Percentiles rank a stretch among this genome's conserved stretches.
phyloP scores from a whole-genome alignment of 2,888 invertebrate species.

The Drosophila robusta region DNA sequence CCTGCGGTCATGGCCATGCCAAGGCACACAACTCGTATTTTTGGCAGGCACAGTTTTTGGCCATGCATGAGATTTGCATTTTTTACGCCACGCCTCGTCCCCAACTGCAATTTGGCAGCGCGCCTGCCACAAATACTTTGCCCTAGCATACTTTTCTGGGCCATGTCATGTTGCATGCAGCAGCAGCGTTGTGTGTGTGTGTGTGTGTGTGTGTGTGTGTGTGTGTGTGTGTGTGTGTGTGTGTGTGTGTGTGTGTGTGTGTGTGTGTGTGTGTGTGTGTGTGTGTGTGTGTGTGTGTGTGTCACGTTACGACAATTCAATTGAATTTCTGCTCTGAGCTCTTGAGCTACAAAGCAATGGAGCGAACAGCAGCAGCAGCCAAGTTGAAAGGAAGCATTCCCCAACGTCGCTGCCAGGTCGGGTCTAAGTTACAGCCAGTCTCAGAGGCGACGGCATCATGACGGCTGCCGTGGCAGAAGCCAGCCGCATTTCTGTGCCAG shows the following conservation, averaged over 20 bases:
- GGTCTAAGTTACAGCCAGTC: conserved; percentile 52
- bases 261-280: conserved; percentile 26
- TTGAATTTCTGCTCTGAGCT: conserved; percentile 66
- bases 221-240: conserved; percentile 33
- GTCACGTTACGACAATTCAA: conserved; percentile 71
- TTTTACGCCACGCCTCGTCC: conserved; percentile 48
- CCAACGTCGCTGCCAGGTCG: conserved; percentile 4
- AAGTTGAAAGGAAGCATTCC: conserved; percentile 32
- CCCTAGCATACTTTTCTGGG: conserved; percentile 75
- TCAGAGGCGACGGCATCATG: conserved; percentile 33
- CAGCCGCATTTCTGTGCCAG: conserved; percentile 13
- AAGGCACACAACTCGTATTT: conserved; percentile 55
- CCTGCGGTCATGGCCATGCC: conserved; percentile 72
- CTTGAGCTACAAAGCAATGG: conserved; percentile 50
- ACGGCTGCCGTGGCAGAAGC: not conserved
- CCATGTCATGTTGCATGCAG: conserved; percentile 41
- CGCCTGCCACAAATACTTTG: conserved; percentile 48
- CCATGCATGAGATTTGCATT: conserved; percentile 79
- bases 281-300: conserved; percentile 33
- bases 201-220: conserved; percentile 36
- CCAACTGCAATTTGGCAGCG: conserved; percentile 63
- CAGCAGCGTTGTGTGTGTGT: conserved; percentile 10
- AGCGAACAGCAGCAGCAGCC: conserved; percentile 28
- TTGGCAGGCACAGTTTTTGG: conserved; percentile 63
- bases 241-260: conserved; percentile 30